Evolutionary conservation across 2,113 vertebrate genomes (phyloP).

Genomic region (Paramormyrops kingsleyae): DNA sequence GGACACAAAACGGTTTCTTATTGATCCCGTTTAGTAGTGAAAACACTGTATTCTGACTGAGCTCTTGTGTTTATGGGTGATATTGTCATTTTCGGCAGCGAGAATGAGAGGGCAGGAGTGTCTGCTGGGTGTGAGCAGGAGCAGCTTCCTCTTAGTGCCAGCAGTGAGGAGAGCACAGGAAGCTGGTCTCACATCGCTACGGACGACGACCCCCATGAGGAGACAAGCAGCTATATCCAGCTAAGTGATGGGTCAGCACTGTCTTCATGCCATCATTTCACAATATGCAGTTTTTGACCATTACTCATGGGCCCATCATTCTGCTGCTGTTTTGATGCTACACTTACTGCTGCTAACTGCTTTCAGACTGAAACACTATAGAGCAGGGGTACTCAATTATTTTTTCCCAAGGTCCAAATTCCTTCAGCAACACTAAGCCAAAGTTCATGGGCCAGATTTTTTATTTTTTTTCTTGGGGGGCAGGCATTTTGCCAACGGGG

Average conservation of each 20-base stretch:
- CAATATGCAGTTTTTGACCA: slow-evolving; percentile 1
- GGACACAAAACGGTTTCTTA: background rate
- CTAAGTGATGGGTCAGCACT: slow-evolving; percentile 83
- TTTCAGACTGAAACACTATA: background rate
- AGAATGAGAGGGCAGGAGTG: slow-evolving; percentile 53
- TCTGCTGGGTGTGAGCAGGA: slow-evolving; percentile 63
- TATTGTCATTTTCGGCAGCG: slow-evolving; percentile 54
- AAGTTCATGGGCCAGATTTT: background rate
- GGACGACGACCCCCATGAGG: slow-evolving; percentile 85
- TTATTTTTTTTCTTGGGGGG: background rate
- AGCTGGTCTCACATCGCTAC: slow-evolving; percentile 91
- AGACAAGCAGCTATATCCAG: slow-evolving; percentile 91
- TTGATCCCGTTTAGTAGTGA: background rate
- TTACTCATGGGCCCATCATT: slow-evolving; percentile 34
- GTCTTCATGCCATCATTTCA: background rate
- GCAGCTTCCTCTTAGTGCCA: slow-evolving; percentile 70
- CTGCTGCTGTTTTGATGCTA: slow-evolving; percentile 15
- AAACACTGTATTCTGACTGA: background rate
- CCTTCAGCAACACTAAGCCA: background rate
- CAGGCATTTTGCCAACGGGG: too few relatives aligned
- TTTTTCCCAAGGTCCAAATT: background rate
- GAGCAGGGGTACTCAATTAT: background rate
- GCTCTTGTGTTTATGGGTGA: slow-evolving; percentile 12
- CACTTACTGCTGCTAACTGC: slow-evolving; percentile 4
- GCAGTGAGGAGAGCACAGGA: slow-evolving; percentile 89